These are phyloP conservation scores for Acrobasis repandana DNA, from an alignment of 2,888 invertebrate genomes.

Conservation along the genomic window DNA sequence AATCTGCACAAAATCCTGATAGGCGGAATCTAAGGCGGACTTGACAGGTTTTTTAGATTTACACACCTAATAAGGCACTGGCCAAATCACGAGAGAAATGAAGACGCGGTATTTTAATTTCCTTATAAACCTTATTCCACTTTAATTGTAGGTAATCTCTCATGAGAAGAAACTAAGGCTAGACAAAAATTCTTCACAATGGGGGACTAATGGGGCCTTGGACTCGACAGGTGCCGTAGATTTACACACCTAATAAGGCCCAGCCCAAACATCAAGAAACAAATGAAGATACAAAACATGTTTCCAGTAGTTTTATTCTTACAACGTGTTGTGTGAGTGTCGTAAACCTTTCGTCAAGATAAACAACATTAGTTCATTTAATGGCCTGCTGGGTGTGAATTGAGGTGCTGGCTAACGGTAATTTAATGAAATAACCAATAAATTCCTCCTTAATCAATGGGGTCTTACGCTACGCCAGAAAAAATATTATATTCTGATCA, in stretches of 20 bases:
- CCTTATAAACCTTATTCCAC: too few species aligned
- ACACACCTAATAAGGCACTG: too few species aligned
- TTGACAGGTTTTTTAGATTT: too few species aligned
- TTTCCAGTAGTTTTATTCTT: not conserved
- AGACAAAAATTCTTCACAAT: not conserved
- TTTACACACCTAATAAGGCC: not conserved
- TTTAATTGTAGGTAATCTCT: too few species aligned
- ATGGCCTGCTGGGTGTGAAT: constrained; percentile 8
- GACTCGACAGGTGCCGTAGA: not conserved
- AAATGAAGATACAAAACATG: not conserved
- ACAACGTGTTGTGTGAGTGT: not conserved
- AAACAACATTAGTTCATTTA: not conserved
- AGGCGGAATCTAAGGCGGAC: too few species aligned
- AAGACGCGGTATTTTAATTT: too few species aligned
- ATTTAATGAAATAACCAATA: constrained; percentile 1
- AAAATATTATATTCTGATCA: too few species aligned
- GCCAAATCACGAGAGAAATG: too few species aligned
- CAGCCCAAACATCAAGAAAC: not conserved
- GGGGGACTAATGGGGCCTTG: not conserved
- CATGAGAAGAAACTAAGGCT: not conserved
- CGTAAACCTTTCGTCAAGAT: not conserved
- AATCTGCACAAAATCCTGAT: too few species aligned
- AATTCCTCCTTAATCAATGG: too few species aligned
- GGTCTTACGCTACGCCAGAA: too few species aligned
- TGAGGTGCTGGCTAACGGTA: not conserved